Evolutionary conservation across 1,140 invertebrate genomes (phyloP).

Genomic region (Danaus melanippus): DNA sequence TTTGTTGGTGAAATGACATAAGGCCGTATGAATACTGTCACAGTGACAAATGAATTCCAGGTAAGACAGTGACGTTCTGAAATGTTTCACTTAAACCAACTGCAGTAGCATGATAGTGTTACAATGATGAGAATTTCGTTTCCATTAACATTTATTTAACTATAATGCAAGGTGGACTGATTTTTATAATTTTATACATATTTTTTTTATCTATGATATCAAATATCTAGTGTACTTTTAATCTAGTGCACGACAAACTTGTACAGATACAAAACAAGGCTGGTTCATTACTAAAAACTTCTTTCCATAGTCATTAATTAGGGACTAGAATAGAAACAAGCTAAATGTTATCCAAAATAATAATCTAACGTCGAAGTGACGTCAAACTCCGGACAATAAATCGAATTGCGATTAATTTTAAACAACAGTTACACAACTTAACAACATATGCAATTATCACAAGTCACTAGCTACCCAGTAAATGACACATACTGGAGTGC

Average conservation of each 20-base stretch:
- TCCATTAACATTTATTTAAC: too few species aligned
- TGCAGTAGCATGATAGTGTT: slow-evolving; percentile 33
- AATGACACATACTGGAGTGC: slow-evolving; percentile 15
- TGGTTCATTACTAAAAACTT: slow-evolving; percentile 37
- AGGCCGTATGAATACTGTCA: slow-evolving; percentile 18
- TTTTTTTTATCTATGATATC: too few species aligned
- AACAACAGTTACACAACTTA: neutral
- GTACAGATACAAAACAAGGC: slow-evolving; percentile 57
- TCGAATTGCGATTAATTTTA: slow-evolving; percentile 1
- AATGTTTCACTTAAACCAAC: slow-evolving; percentile 42
- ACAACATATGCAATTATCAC: slow-evolving; percentile 18
- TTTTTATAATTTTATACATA: too few species aligned
- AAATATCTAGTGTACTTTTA: slow-evolving; percentile 9
- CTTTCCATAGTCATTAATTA: slow-evolving; percentile 44
- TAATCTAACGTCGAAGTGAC: neutral
- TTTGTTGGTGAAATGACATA: slow-evolving; percentile 11
- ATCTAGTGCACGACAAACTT: slow-evolving; percentile 60
- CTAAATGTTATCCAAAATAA: slow-evolving; percentile 11
- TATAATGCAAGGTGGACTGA: too few species aligned
- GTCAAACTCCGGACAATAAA: neutral
- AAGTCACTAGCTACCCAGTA: slow-evolving; percentile 21
- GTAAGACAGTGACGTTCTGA: slow-evolving; percentile 3
- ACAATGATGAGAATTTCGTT: too few species aligned
- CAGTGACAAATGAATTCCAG: slow-evolving; percentile 7
- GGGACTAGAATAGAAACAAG: slow-evolving; percentile 60